These are phyloP conservation scores for Chaetodon trifascialis DNA, from an alignment of 2,113 vertebrate genomes.

Conservation along the genomic window DNA sequence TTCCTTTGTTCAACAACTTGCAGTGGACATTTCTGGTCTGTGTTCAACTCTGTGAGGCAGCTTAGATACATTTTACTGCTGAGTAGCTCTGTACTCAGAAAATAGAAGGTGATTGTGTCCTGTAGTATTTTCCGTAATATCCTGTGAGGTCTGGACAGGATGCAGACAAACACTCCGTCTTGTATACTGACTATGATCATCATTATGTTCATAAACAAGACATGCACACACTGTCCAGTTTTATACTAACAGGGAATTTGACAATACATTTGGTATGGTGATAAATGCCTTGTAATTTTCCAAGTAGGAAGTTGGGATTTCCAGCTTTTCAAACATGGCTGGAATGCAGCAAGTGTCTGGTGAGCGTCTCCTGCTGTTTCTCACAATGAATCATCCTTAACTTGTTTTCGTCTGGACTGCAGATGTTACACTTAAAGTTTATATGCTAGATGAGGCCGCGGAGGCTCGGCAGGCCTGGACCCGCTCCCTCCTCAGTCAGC, in stretches of 20 bases:
- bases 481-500: not conserved
- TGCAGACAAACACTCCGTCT: too few species aligned
- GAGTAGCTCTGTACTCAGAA: too few species aligned
- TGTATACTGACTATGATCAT: too few species aligned
- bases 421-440: not conserved
- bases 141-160: too few species aligned
- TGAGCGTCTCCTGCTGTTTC: not conserved
- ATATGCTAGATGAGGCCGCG: not conserved
- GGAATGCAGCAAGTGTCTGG: not conserved
- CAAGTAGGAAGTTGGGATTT: not conserved
- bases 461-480: not conserved
- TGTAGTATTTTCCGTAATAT: too few species aligned
- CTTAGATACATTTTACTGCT: too few species aligned
- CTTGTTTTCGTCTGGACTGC: not conserved
- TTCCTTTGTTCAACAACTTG: too few species aligned
- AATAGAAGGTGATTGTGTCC: too few species aligned
- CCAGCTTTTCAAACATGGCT: not conserved
- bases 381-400: not conserved
- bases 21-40: too few species aligned
- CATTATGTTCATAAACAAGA: not conserved
- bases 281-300: not conserved
- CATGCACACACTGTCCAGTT: not conserved
- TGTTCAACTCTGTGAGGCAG: too few species aligned
- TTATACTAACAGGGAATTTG: not conserved
- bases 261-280: not conserved